These are phyloP conservation scores for Heterochromis multidens DNA, from an alignment of 2,113 vertebrate species.

Conservation along the genomic window DNA sequence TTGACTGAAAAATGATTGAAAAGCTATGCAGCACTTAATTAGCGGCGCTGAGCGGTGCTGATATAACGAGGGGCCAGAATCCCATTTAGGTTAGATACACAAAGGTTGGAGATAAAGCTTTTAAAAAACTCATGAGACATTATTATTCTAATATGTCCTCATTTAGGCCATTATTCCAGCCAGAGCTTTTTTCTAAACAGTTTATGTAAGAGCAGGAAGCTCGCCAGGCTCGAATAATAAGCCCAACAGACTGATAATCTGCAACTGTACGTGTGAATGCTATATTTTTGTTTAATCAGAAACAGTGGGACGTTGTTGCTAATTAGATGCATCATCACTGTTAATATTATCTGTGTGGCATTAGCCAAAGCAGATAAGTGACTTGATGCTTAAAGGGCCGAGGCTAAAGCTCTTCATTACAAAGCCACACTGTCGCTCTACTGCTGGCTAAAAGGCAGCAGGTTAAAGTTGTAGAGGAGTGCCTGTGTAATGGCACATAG, in stretches of 20 bases:
- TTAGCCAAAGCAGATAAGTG: slow-evolving; percentile 23
- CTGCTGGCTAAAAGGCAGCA: neutral
- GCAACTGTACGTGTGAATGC: neutral
- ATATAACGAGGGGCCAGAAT: slow-evolving; percentile 49
- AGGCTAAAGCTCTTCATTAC: slow-evolving; percentile 39
- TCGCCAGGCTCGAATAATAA: slow-evolving; percentile 8
- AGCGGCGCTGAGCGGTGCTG: slow-evolving; percentile 5
- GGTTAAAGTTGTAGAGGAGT: neutral
- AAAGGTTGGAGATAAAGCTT: slow-evolving; percentile 33
- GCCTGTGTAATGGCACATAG: slow-evolving; percentile 6
- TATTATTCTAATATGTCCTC: slow-evolving; percentile 46
- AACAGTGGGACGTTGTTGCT: neutral
- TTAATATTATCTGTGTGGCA: slow-evolving; percentile 57
- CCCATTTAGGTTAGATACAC: slow-evolving; percentile 46
- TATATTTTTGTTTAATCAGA: neutral
- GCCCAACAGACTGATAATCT: neutral
- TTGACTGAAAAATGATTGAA: slow-evolving; percentile 39
- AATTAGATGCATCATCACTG: slow-evolving; percentile 18
- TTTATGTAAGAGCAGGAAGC: slow-evolving; percentile 24
- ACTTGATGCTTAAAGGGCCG: slow-evolving; percentile 44
- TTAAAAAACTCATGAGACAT: slow-evolving; percentile 35
- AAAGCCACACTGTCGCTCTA: neutral
- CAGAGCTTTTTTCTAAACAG: neutral
- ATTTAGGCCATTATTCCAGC: slow-evolving; percentile 35
- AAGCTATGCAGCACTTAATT: slow-evolving; percentile 36